A percentile compares a stretch with the other conserved stretches of the same genome.
Evolutionary conservation across 2,113 vertebrate species (phyloP).

Genomic region (Acrocephalus kingi): DNA sequence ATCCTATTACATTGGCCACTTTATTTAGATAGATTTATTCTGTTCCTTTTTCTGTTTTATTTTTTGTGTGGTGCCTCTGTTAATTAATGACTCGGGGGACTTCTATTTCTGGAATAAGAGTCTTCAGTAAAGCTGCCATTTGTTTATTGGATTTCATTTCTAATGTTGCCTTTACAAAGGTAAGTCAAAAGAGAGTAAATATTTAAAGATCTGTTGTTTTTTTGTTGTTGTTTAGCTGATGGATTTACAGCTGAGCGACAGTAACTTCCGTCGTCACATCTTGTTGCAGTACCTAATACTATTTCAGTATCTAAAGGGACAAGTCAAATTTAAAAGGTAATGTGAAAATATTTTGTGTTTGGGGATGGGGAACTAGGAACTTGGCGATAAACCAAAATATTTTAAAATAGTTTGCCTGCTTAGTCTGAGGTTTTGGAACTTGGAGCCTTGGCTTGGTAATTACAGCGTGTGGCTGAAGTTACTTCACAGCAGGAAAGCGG

Average conservation of each 20-base stretch:
- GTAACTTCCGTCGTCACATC: constrained; percentile 97
- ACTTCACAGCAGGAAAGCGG: not conserved
- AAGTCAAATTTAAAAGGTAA: constrained; percentile 99
- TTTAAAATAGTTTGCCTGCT: not conserved
- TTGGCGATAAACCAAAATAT: not conserved
- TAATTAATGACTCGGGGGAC: not conserved
- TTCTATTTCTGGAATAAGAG: not conserved
- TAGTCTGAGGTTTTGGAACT: not conserved
- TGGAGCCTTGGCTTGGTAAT: not conserved
- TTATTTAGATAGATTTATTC: not conserved
- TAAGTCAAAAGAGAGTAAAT: not conserved
- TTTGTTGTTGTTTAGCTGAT: constrained; percentile 82
- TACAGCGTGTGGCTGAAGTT: not conserved
- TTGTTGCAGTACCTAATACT: constrained; percentile 96
- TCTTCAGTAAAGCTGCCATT: not conserved
- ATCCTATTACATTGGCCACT: not conserved
- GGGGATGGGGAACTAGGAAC: not conserved
- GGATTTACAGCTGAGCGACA: constrained; percentile 97
- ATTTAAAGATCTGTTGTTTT: not conserved
- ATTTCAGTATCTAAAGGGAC: constrained; percentile 96
- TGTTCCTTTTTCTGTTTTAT: not conserved
- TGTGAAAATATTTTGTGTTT: not conserved
- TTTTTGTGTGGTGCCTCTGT: not conserved
- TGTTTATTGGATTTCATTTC: not conserved
- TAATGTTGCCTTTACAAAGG: not conserved